phyloP scores from a whole-genome alignment of 2,888 invertebrate species.

The Bhutanitis thaidina region DNA sequence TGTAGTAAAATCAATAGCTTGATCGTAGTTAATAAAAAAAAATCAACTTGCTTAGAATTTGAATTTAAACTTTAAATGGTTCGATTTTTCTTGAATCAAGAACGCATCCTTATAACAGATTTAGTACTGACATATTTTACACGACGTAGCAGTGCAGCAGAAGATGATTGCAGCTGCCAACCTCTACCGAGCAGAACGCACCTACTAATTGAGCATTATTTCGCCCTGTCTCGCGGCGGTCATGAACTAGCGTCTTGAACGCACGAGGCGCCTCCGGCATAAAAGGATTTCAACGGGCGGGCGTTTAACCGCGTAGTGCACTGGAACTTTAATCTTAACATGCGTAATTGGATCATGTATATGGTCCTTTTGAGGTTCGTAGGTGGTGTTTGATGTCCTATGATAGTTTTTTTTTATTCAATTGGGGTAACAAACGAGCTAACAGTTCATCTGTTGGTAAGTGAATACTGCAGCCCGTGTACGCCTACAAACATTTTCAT shows the following conservation, averaged over 20 bases:
- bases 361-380: neutral
- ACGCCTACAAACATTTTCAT: too few relatives aligned
- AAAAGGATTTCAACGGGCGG: constrained; percentile 4
- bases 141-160: neutral
- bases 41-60: too few relatives aligned
- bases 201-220: constrained; percentile 44
- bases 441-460: too few relatives aligned
- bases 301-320: constrained; percentile 9
- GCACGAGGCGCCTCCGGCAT: constrained; percentile 33
- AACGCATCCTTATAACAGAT: neutral
- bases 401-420: too few relatives aligned
- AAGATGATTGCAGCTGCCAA: constrained; percentile 16
- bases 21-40: too few relatives aligned
- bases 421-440: too few relatives aligned
- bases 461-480: too few relatives aligned
- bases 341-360: constrained; percentile 12
- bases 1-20: too few relatives aligned
- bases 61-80: too few relatives aligned
- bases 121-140: neutral
- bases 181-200: constrained; percentile 26
- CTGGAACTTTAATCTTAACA: neutral
- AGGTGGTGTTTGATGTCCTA: neutral
- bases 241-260: constrained; percentile 45
- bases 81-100: too few relatives aligned
- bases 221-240: constrained; percentile 47